Evolutionary conservation across 1,140 invertebrate genomes (phyloP).

Genomic region (Heliconius nattereri): DNA sequence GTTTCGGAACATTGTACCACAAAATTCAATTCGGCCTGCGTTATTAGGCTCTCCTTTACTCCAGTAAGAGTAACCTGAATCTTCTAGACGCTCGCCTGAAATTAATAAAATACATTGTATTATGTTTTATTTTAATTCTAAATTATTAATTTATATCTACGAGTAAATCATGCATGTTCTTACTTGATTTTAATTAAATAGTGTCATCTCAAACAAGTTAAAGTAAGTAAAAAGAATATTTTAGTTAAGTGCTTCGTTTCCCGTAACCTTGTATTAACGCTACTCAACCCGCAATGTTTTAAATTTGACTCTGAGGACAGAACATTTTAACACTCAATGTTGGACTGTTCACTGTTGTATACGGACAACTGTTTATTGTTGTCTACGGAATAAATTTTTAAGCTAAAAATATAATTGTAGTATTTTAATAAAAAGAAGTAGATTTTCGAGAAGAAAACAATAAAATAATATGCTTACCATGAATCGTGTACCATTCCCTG

Average conservation of each 20-base stretch:
- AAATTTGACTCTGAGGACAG: neutral
- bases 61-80: neutral
- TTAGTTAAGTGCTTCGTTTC: too few relatives aligned
- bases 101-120: neutral
- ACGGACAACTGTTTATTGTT: neutral
- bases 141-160: too few relatives aligned
- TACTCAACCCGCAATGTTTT: too few relatives aligned
- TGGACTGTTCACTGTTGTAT: neutral
- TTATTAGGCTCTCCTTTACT: neutral
- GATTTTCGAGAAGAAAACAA: too few relatives aligned
- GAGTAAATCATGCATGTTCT: too few relatives aligned
- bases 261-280: too few relatives aligned
- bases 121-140: neutral
- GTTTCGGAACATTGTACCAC: neutral
- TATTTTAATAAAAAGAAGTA: too few relatives aligned
- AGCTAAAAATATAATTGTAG: too few relatives aligned
- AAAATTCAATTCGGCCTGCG: neutral
- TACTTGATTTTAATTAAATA: too few relatives aligned
- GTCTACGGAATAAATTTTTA: too few relatives aligned
- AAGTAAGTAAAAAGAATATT: too few relatives aligned
- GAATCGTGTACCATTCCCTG: conserved; percentile 1
- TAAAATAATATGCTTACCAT: neutral
- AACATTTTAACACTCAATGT: neutral
- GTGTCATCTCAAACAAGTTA: too few relatives aligned
- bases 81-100: neutral